A percentile compares a stretch with the other conserved stretches of the same genome.
Evolutionary conservation across 2,888 invertebrate species (phyloP).

Genomic region (Dasypogon diadema): DNA sequence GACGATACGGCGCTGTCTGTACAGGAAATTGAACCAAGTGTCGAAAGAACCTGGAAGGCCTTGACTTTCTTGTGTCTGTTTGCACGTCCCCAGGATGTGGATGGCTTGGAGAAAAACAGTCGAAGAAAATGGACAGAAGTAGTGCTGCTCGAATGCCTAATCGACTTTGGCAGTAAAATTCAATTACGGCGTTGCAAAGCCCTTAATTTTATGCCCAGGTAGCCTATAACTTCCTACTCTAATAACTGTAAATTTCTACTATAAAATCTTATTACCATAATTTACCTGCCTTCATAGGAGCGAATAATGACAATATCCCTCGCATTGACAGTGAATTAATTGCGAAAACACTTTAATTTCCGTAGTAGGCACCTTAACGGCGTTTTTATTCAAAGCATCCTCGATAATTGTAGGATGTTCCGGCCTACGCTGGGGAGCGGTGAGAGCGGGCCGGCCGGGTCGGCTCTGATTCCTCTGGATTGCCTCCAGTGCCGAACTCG

Average conservation of each 20-base stretch:
- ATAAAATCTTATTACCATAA: neutral
- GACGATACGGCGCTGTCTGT: neutral
- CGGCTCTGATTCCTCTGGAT: neutral
- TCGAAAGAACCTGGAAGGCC: too few relatives aligned
- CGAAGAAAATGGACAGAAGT: too few relatives aligned
- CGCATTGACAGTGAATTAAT: conserved; percentile 6
- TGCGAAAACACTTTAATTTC: conserved; percentile 19
- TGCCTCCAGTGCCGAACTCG: conserved; percentile 33
- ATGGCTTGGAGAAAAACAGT: too few relatives aligned
- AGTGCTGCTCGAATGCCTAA: too few relatives aligned
- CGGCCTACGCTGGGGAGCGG: neutral
- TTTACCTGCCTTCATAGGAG: neutral
- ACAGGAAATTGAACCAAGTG: neutral
- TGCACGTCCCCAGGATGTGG: too few relatives aligned
- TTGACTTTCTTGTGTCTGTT: too few relatives aligned
- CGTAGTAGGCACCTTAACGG: conserved; percentile 12
- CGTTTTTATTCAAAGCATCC: conserved; percentile 1
- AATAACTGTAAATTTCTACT: neutral
- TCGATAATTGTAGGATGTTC: neutral
- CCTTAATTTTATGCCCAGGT: neutral
- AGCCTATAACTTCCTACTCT: neutral
- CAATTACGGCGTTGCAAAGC: too few relatives aligned
- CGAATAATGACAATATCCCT: neutral
- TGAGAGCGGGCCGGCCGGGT: neutral
- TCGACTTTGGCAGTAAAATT: too few relatives aligned